Evolutionary conservation across 2,797 vertebrate species (phyloP).

Genomic region (Enteromius treurensis): DNA sequence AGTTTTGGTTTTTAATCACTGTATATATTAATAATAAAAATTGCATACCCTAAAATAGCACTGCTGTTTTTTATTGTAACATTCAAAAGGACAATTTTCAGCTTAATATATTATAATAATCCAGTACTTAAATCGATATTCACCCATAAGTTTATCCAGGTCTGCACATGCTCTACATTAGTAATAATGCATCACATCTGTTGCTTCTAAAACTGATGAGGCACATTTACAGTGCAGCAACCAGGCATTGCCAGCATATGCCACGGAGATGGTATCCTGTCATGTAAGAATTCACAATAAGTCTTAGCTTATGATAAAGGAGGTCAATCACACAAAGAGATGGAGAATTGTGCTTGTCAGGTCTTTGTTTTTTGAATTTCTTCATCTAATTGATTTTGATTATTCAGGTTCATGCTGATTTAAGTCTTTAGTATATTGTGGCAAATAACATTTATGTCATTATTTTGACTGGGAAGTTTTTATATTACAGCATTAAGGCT

Average conservation of each 20-base stretch:
- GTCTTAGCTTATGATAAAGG: neutral
- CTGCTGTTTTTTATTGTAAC: neutral
- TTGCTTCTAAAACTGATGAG: neutral
- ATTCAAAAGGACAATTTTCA: neutral
- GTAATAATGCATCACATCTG: constrained; percentile 25
- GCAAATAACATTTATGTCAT: neutral
- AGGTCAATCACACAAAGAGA: neutral
- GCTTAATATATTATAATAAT: neutral
- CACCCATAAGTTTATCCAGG: constrained; percentile 9
- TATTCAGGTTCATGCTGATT: neutral
- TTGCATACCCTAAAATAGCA: neutral
- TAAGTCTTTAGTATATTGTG: neutral
- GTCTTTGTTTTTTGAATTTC: neutral
- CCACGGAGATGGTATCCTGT: neutral
- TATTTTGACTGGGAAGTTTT: neutral
- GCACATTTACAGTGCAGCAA: neutral
- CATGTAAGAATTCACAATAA: neutral
- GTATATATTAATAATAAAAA: neutral
- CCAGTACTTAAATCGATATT: neutral
- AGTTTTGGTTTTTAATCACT: neutral
- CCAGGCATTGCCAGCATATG: constrained; percentile 17
- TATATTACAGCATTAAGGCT: neutral
- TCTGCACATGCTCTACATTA: constrained; percentile 26
- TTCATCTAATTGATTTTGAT: neutral
- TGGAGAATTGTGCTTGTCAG: neutral